Percentiles rank a stretch among this genome's conserved stretches.
These are phyloP conservation scores for Trachemys scripta DNA, from an alignment of 2,113 vertebrate genomes.

Conservation along the genomic window DNA sequence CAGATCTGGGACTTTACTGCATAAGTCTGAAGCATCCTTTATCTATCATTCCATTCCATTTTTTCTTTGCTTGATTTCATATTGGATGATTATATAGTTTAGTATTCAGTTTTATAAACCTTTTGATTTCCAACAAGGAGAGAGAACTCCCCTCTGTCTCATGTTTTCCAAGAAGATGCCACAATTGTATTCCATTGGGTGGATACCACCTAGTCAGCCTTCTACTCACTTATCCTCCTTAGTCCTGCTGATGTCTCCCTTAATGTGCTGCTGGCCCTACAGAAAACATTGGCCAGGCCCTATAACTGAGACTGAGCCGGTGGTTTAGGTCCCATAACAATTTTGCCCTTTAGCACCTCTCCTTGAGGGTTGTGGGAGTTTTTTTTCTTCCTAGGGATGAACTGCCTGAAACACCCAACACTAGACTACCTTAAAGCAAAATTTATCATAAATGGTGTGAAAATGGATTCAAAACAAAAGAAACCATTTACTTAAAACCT, in stretches of 20 bases:
- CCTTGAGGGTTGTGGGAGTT: not conserved
- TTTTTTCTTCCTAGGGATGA: not conserved
- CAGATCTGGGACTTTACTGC: not conserved
- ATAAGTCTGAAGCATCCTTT: not conserved
- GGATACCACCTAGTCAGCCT: not conserved
- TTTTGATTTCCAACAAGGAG: not conserved
- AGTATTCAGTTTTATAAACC: not conserved
- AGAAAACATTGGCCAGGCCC: not conserved
- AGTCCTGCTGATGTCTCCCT: not conserved
- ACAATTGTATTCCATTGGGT: not conserved
- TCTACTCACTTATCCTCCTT: not conserved
- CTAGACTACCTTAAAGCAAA: not conserved
- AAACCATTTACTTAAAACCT: not conserved
- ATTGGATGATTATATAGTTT: not conserved
- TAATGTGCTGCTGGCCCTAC: not conserved
- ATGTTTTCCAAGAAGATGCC: not conserved
- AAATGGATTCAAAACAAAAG: not conserved
- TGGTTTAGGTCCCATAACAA: not conserved
- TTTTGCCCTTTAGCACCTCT: not conserved
- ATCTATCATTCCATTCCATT: not conserved
- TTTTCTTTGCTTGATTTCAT: not conserved
- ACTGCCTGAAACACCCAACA: not conserved
- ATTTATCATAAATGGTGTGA: not conserved
- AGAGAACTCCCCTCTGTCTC: not conserved
- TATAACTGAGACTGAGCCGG: not conserved